Conservation (phyloP, 2,797 vertebrate genomes). For the Xerus rutilus region DNA sequence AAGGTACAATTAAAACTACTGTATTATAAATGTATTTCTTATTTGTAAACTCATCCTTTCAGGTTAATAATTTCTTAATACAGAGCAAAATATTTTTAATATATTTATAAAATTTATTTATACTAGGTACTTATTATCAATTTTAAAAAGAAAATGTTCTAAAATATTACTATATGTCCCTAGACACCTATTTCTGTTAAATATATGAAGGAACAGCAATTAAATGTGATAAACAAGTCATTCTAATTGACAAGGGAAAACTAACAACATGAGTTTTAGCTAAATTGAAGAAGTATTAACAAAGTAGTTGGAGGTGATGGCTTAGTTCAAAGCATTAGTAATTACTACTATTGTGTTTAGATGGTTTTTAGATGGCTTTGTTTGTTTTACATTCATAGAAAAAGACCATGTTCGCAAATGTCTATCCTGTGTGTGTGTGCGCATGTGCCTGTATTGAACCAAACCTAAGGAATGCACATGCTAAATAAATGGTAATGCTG, state of each 20-base stretch:
- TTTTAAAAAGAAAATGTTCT: slow-evolving; percentile 26
- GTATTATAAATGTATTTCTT: slow-evolving; percentile 32
- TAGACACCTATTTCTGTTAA: slow-evolving; percentile 11
- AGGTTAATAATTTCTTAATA: slow-evolving; percentile 44
- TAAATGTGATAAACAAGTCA: slow-evolving; percentile 48
- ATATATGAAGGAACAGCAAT: background rate
- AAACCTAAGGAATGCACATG: background rate
- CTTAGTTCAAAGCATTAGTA: background rate
- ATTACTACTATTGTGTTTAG: background rate
- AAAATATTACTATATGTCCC: background rate
- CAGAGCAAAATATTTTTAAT: slow-evolving; percentile 32
- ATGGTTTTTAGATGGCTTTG: background rate
- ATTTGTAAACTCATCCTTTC: slow-evolving; percentile 34
- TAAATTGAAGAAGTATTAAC: background rate
- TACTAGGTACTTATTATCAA: background rate
- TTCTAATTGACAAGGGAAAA: background rate
- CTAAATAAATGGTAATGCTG: background rate
- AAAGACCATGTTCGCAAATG: background rate
- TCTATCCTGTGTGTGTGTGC: background rate
- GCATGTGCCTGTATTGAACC: background rate
- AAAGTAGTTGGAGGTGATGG: background rate
- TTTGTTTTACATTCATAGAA: background rate
- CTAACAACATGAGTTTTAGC: background rate
- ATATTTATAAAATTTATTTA: slow-evolving; percentile 56
- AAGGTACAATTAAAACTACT: background rate